Conservation (phyloP, 1,140 invertebrate genomes). For the Geopemphigus sp. region DNA sequence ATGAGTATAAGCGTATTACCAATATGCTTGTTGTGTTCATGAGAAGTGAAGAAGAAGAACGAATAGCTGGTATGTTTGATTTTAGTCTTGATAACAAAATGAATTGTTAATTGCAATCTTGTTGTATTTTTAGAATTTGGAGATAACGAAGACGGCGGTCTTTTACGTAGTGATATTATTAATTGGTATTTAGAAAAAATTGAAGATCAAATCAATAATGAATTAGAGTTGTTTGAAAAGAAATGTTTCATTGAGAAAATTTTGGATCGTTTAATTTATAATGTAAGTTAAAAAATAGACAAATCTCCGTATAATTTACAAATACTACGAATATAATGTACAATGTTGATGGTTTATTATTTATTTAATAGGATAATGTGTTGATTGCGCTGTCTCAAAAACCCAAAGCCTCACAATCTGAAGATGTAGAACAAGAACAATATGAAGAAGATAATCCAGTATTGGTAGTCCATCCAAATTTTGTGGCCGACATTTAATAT, state of each 20-base stretch:
- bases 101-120: conserved; percentile 9
- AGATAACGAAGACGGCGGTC: conserved; percentile 59
- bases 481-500: conserved; percentile 14
- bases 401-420: not conserved
- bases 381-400: conserved; percentile 34
- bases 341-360: not conserved
- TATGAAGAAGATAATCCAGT: conserved; percentile 33
- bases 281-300: conserved; percentile 63
- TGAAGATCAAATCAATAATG: conserved; percentile 76
- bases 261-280: conserved; percentile 87
- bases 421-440: conserved; percentile 17
- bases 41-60: conserved; percentile 76
- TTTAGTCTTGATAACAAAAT: no score
- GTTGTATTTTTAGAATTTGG: conserved; percentile 53
- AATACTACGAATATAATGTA: not conserved
- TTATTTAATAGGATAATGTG: conserved; percentile 41
- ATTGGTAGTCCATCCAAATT: conserved; percentile 46
- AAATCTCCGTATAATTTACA: not conserved
- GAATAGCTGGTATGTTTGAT: conserved; percentile 53
- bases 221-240: conserved; percentile 85
- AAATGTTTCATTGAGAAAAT: conserved; percentile 94
- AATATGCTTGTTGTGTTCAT: conserved; percentile 90
- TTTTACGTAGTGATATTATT: conserved; percentile 79
- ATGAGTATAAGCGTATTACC: conserved; percentile 90
- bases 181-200: conserved; percentile 94